Conservation (phyloP, 2,888 invertebrate species). For the Xestia sexstrigata region DNA sequence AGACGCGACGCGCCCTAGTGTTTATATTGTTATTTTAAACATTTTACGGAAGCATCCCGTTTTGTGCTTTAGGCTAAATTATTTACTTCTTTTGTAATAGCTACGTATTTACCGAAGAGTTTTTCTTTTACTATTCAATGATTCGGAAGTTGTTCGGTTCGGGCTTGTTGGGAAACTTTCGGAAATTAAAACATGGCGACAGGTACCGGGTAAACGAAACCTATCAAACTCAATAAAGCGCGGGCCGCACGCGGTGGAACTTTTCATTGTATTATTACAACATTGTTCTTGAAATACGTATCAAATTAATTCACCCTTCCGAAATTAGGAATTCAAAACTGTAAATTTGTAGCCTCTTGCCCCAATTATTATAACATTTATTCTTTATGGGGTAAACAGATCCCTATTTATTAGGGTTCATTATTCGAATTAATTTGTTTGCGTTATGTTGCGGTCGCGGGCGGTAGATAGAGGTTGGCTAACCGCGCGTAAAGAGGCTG, state of each 20-base stretch:
- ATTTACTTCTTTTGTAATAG: slow-evolving; percentile 7
- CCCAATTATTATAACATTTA: slow-evolving; percentile 90
- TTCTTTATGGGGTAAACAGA: slow-evolving; percentile 90
- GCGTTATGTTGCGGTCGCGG: slow-evolving; percentile 86
- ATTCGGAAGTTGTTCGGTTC: slow-evolving; percentile 44
- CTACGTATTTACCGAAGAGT: slow-evolving; percentile 18
- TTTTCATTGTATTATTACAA: slow-evolving; percentile 77
- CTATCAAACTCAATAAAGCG: slow-evolving; percentile 70
- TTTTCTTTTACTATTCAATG: slow-evolving; percentile 47
- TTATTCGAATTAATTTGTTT: slow-evolving; percentile 91
- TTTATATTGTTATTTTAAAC: slow-evolving; percentile 24
- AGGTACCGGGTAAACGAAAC: slow-evolving; percentile 62
- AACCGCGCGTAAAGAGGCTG: slow-evolving; percentile 84
- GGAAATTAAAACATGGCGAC: slow-evolving; percentile 56
- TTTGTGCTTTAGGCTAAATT: slow-evolving; percentile 13
- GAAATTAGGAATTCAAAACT: slow-evolving; percentile 85
- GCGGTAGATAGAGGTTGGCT: slow-evolving; percentile 75
- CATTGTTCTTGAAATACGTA: slow-evolving; percentile 77
- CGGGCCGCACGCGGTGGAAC: slow-evolving; percentile 67
- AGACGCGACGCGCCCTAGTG: slow-evolving; percentile 15
- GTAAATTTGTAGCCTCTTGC: slow-evolving; percentile 86
- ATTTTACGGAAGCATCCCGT: slow-evolving; percentile 20
- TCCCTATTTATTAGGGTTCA: slow-evolving; percentile 90
- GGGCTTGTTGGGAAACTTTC: slow-evolving; percentile 40
- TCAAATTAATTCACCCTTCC: slow-evolving; percentile 88